Base-by-base conservation (phyloP, 2,797 vertebrate species). In the Gobio occitaniae region DNA sequence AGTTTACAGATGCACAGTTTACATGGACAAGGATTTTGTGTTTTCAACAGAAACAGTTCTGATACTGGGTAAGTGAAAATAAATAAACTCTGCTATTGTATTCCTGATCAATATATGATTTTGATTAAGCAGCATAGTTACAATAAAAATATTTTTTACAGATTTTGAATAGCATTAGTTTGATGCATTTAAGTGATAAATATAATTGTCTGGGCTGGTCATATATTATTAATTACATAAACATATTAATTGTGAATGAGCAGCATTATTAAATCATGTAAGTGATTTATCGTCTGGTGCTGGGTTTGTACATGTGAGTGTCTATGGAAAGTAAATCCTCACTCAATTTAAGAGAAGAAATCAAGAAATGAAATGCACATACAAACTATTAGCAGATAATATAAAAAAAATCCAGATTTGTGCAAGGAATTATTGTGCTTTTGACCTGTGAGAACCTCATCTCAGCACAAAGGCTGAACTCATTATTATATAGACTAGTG, bases 41-140 rank as follows among this genome's bases (percentile, higher is more conserved):
- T 0, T 0, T 70, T 44, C 41, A 44, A 1, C 1, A 2, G 0
- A 13, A 0, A 0, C 19, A 7, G 19, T 0, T n/a, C n/a, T 70
- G 1, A 0, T 1, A n/a, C 21, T 3, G 68, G 0, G 68, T 70
- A 13, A 70, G 68, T 70, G 38, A 6, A 32, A 32, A 32, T 2
- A 32, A 0, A 19, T 25, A 25, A 25, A 25, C 25, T 25, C 41
- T 0, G 36, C 11, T 63, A 6, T 29, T 32, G 61, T 7, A 32
- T 0, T 0, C 6, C 1, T 17, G 15, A 36, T 32, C 29, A 65
- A 0, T 65, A 8, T 16, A 32, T 65, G 13, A 63, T 1, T 65
- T 63, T 13, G 6, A 16, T 65, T 15, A 65, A 3, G 2, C 61
- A 15, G 12, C 15, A 32, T 16, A 65, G 25, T 15, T 65, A 66